A percentile compares a stretch with the other conserved stretches of the same genome.
These are phyloP conservation scores for Zapus hudsonius DNA, from an alignment of 2,113 vertebrate species.

Conservation along the genomic window DNA sequence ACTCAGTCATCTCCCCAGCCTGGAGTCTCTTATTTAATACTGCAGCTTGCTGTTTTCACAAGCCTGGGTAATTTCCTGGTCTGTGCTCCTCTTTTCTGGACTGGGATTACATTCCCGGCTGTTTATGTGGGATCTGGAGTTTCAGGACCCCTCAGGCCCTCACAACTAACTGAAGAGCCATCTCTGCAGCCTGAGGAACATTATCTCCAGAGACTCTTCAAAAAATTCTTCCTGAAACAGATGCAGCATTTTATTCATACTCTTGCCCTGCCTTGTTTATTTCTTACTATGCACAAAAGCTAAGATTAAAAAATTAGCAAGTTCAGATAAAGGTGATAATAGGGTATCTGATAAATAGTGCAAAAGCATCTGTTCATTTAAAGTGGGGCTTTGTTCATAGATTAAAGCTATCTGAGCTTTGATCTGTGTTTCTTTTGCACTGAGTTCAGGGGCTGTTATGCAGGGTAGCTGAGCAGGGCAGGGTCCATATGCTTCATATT, in stretches of 20 bases:
- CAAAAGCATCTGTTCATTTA: not conserved
- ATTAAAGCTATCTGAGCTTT: not conserved
- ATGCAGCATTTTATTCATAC: not conserved
- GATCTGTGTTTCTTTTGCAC: not conserved
- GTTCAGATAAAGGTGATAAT: constrained; percentile 4
- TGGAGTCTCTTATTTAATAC: too few relatives aligned
- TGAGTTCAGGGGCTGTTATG: not conserved
- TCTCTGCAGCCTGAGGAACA: not conserved
- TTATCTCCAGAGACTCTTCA: not conserved
- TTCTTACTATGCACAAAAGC: not conserved
- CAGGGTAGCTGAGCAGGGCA: not conserved
- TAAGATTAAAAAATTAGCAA: constrained; percentile 1
- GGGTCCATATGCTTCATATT: not conserved
- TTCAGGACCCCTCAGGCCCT: too few relatives aligned
- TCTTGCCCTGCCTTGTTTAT: not conserved
- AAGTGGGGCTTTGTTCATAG: not conserved
- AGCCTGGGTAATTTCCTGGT: too few relatives aligned
- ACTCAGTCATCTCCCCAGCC: too few relatives aligned
- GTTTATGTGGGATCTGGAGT: too few relatives aligned
- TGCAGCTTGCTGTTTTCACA: too few relatives aligned
- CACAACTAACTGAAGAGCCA: too few relatives aligned
- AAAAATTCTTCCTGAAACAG: constrained; percentile 1
- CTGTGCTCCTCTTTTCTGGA: too few relatives aligned
- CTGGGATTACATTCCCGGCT: too few relatives aligned
- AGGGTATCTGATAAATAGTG: not conserved